Evolutionary conservation across 1,140 invertebrate genomes (phyloP).

Genomic region (Diachasmimorpha longicaudata): DNA sequence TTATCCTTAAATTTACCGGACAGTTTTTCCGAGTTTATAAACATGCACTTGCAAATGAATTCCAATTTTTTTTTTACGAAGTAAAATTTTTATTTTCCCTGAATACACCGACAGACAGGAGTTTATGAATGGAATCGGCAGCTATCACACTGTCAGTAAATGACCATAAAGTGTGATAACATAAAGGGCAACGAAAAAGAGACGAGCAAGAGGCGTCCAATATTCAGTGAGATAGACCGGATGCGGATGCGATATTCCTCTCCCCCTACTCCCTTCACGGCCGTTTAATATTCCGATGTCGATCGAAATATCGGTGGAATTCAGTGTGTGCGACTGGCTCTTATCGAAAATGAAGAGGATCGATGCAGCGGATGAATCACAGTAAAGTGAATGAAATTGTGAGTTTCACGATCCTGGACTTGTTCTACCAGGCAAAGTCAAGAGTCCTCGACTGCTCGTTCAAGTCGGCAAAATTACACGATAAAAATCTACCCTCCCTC

Average conservation of each 20-base stretch:
- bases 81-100: background rate
- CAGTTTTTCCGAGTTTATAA: too few relatives aligned
- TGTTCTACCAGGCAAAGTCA: background rate
- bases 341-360: background rate
- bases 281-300: constrained; percentile 41
- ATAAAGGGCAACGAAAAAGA: background rate
- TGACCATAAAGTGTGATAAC: constrained; percentile 1
- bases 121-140: background rate
- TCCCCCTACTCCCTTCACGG: too few relatives aligned
- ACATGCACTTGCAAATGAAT: too few relatives aligned
- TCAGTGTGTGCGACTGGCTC: background rate
- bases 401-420: background rate
- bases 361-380: background rate
- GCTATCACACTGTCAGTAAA: background rate
- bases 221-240: constrained; percentile 21
- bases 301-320: constrained; percentile 30
- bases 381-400: background rate
- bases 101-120: background rate
- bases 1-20: too few relatives aligned
- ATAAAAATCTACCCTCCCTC: background rate
- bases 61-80: background rate
- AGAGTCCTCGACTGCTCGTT: background rate
- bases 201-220: background rate
- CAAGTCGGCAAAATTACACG: constrained; percentile 11
- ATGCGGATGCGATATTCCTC: constrained; percentile 36